Percentiles rank a stretch among this genome's conserved stretches.
phyloP scores from a whole-genome alignment of 2,888 invertebrate genomes.

The Hylaea fasciaria region DNA sequence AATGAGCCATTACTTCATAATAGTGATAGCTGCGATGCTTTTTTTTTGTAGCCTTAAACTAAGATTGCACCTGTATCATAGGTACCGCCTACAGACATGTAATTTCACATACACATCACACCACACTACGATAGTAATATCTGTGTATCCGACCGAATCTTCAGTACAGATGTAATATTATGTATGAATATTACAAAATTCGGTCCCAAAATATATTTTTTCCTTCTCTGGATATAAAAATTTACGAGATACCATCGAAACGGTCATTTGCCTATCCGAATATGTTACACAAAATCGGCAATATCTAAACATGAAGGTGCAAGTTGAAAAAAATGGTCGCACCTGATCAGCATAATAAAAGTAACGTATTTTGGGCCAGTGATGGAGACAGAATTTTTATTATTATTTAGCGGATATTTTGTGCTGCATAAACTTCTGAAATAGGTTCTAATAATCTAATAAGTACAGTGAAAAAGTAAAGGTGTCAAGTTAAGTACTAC shows the following conservation, averaged over 20 bases:
- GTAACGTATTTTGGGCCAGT: conserved; percentile 23
- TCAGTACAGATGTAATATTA: conserved; percentile 19
- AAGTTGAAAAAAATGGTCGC: conserved; percentile 48
- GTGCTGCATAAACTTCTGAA: no score
- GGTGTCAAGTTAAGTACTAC: no score
- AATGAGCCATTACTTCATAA: no score
- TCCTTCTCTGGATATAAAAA: conserved; percentile 53
- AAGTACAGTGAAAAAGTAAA: no score
- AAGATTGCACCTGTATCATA: no score
- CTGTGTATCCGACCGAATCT: conserved; percentile 15
- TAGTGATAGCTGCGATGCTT: no score
- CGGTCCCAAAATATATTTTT: conserved; percentile 33
- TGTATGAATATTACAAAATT: conserved; percentile 29
- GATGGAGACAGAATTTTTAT: conserved; percentile 16
- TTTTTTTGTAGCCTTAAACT: no score
- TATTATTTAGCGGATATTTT: not conserved
- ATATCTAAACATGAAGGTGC: conserved; percentile 60
- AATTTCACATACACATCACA: no score
- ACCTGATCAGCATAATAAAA: conserved; percentile 51
- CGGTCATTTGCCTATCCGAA: conserved; percentile 49
- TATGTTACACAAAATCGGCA: conserved; percentile 53
- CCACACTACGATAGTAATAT: not conserved
- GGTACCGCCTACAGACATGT: no score
- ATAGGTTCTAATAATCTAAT: no score
- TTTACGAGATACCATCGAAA: conserved; percentile 55